These are phyloP conservation scores for Lucilia cuprina DNA, from an alignment of 1,140 invertebrate species.

Conservation along the genomic window DNA sequence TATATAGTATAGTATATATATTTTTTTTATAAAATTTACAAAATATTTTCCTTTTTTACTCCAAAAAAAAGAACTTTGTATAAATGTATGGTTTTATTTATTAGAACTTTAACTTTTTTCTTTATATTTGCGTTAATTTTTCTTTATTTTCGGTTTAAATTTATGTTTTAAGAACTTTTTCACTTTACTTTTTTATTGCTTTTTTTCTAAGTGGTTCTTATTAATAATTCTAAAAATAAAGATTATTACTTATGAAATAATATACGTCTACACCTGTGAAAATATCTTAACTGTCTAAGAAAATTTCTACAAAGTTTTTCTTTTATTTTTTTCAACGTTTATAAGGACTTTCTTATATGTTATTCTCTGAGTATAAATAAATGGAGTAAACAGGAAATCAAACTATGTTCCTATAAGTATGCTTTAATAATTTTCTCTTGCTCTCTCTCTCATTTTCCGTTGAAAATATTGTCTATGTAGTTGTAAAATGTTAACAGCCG, in stretches of 20 bases:
- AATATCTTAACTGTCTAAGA: constrained; percentile 33
- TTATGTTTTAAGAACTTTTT: background rate
- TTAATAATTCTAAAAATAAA: constrained; percentile 27
- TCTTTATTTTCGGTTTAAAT: background rate
- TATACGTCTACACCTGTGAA: constrained; percentile 30
- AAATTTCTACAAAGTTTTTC: constrained; percentile 14
- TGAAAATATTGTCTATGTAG: background rate
- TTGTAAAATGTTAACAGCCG: background rate
- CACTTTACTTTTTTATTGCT: constrained; percentile 15
- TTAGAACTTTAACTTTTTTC: background rate
- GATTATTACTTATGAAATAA: constrained; percentile 29
- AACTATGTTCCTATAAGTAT: background rate
- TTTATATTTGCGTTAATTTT: too few relatives aligned
- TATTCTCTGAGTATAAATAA: background rate
- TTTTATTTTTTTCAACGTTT: background rate
- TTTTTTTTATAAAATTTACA: background rate
- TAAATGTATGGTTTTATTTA: background rate
- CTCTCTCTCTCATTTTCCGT: background rate
- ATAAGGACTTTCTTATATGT: background rate
- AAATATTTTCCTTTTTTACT: background rate
- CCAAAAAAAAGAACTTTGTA: background rate
- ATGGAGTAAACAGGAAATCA: background rate
- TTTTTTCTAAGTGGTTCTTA: background rate
- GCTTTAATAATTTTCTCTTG: background rate
- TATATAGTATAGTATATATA: background rate